phyloP scores from a whole-genome alignment of 2,797 vertebrate genomes.

The Rhabdomys pumilio region DNA sequence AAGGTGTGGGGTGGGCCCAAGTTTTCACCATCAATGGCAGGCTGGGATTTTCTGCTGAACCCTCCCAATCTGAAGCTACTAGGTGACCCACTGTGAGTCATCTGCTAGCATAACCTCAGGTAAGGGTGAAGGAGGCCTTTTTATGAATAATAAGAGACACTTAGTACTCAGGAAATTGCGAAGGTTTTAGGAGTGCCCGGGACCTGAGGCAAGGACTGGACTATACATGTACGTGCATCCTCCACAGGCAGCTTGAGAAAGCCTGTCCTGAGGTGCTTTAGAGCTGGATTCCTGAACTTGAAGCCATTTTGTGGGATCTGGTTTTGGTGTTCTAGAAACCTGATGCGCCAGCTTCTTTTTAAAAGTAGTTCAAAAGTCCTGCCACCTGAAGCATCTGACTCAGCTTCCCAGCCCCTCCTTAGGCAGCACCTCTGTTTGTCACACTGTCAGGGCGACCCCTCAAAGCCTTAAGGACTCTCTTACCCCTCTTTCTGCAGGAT shows the following conservation, averaged over 20 bases:
- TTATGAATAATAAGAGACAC: background rate
- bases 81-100: background rate
- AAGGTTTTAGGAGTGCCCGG: constrained; percentile 7
- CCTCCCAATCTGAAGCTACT: background rate
- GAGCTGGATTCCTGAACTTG: background rate
- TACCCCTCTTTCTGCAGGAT: background rate
- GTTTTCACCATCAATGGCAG: background rate
- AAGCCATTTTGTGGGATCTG: background rate
- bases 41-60: constrained; percentile 7
- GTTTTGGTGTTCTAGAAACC: background rate
- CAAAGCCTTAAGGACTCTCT: background rate
- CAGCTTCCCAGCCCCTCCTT: background rate
- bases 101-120: background rate
- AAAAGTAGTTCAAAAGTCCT: background rate
- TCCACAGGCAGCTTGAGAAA: background rate
- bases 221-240: accelerated
- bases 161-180: constrained; percentile 38
- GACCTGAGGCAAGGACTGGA: background rate
- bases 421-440: background rate
- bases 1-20: background rate
- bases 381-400: background rate
- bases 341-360: background rate
- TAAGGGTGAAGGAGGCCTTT: background rate
- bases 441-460: background rate
- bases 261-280: background rate